Percentiles rank a stretch among this genome's conserved stretches.
Evolutionary conservation across 2,888 invertebrate species (phyloP).

Genomic region (Tachina grossa): DNA sequence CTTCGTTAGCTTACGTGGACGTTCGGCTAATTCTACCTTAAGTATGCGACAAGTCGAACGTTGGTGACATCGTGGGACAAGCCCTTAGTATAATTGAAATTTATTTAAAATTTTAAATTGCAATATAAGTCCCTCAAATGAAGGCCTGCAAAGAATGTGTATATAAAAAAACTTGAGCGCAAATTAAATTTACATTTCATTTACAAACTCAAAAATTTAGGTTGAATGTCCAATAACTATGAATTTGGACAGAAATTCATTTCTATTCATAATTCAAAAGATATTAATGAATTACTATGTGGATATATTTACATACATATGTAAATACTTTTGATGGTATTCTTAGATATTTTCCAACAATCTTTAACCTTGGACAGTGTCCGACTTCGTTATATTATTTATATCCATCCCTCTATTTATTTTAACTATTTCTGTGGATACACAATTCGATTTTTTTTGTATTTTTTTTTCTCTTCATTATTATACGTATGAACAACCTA

Average conservation of each 20-base stretch:
- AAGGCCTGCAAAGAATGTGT: too few species aligned
- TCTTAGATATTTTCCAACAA: constrained; percentile 35
- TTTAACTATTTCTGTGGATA: constrained; percentile 24
- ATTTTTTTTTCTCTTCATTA: neutral
- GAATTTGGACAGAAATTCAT: neutral
- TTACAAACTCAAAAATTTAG: neutral
- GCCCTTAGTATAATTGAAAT: too few species aligned
- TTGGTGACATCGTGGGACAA: too few species aligned
- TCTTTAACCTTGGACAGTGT: constrained; percentile 46
- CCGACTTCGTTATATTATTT: neutral
- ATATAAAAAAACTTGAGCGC: too few species aligned
- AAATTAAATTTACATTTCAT: neutral
- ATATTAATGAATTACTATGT: neutral
- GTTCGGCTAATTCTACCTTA: too few species aligned
- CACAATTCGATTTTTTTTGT: neutral
- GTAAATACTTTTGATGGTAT: neutral
- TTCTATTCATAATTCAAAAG: neutral
- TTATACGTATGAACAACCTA: constrained; percentile 1
- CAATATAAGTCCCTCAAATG: too few species aligned
- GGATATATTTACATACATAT: neutral
- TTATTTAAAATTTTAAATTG: too few species aligned
- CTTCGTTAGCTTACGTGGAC: too few species aligned
- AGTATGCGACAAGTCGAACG: too few species aligned
- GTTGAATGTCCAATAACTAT: neutral
- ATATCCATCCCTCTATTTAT: constrained; percentile 11